Percentiles rank a stretch among this genome's conserved stretches.
Conservation (phyloP, 2,888 invertebrate species). For the Pristionchus fissidentatus region DNA sequence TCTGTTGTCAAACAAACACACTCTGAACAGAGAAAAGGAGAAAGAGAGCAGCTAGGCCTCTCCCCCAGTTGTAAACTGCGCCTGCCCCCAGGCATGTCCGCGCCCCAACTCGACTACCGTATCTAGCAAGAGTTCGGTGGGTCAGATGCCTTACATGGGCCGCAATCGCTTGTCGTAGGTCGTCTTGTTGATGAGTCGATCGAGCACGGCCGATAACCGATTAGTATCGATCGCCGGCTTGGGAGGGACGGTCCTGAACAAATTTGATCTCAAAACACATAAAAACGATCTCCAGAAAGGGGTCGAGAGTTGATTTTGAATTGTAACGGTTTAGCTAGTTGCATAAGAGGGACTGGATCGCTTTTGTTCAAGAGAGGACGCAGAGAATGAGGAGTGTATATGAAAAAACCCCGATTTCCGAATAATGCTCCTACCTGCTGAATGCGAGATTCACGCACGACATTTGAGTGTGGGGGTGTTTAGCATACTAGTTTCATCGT, state of each 20-base stretch:
- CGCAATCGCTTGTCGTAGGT: conserved; percentile 99
- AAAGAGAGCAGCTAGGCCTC: conserved; percentile 8
- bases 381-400: too few species aligned
- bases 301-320: neutral
- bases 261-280: neutral
- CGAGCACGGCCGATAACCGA: conserved; percentile 69
- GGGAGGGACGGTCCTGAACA: neutral
- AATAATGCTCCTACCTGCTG: too few species aligned
- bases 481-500: too few species aligned
- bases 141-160: conserved; percentile 83
- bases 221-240: conserved; percentile 56
- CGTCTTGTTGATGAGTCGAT: conserved; percentile 78
- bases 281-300: too few species aligned
- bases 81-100: neutral
- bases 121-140: neutral
- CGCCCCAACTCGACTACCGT: neutral
- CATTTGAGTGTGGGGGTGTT: too few species aligned
- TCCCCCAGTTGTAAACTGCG: neutral
- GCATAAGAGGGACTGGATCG: neutral
- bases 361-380: too few species aligned
- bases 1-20: conserved; percentile 40
- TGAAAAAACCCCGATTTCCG: too few species aligned
- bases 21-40: neutral
- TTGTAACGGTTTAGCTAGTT: neutral
- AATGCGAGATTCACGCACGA: too few species aligned